A percentile compares a stretch with the other conserved stretches of the same genome.
phyloP scores from a whole-genome alignment of 1,140 invertebrate species.

The Physella acuta region DNA sequence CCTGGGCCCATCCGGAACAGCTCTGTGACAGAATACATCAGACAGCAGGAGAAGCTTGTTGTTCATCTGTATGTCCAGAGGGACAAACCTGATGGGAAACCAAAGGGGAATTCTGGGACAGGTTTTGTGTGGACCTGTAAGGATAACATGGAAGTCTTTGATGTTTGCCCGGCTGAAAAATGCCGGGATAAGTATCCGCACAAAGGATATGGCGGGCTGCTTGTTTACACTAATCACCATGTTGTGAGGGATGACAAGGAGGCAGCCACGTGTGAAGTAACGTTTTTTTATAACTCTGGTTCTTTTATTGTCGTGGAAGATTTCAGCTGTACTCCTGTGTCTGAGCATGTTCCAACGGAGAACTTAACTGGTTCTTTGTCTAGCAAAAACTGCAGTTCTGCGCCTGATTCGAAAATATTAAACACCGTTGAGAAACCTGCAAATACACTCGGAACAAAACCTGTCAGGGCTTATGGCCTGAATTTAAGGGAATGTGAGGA shows the following conservation, averaged over 20 bases:
- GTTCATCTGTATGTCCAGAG: neutral
- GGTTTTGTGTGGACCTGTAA: neutral
- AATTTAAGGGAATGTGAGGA: neutral
- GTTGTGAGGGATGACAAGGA: neutral
- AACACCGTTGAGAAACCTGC: no score
- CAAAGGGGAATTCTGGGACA: neutral
- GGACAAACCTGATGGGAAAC: neutral
- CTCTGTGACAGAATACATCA: neutral
- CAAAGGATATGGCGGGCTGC: neutral
- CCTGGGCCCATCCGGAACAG: neutral
- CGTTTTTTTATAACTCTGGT: neutral
- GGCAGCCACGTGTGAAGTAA: neutral
- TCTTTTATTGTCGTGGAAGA: neutral
- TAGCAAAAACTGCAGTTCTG: no score
- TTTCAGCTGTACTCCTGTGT: neutral
- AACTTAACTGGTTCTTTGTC: neutral
- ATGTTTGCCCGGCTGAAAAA: neutral
- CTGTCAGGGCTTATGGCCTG: neutral
- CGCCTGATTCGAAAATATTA: no score
- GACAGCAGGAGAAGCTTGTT: neutral
- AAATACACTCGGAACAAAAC: no score
- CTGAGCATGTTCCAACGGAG: no score
- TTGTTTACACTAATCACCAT: conserved; percentile 13
- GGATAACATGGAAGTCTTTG: neutral
- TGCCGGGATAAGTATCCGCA: neutral